Evolutionary conservation across 1,140 invertebrate species (phyloP), one percentile per base, ranked within the genome.

Genomic region (Zaprionus davidi): DNA sequence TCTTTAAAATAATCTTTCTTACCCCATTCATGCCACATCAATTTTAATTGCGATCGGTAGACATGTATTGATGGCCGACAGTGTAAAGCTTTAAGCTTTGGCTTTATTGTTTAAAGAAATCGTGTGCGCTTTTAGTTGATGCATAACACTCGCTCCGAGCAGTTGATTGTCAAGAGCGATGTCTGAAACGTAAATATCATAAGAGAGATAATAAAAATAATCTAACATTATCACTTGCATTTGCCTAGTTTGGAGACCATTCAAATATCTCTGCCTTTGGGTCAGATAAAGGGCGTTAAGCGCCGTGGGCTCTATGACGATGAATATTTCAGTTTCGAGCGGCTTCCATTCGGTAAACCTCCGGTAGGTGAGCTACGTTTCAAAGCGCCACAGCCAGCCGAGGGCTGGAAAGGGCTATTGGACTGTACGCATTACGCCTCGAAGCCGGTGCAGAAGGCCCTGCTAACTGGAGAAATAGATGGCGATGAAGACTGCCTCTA

Each of bases 301-400:
- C 73, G 82, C 12, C 62, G 28, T 1, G 81, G 71, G 0, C 51
- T 83, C 6, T 90, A 90, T 28, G 92, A 91, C 17, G 77, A 83
- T 12, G 53, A 71, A 1, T 94, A 92, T 69, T 92, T 79, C 38
- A 93, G 92, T 53, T 95, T 94, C 74, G 93, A 94, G 76, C 94
- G 95, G 3, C 95, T 97, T 78, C 96, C 96, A 0, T 97, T 94
- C 90, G 96, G 95, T 1, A 94, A 95, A 81, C 96, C 96, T 2
- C 96, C 96, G 2, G n/a, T 96, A 17, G 95, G 94, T 15, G 81
- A 94, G 0, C 82, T 96, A 5, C 94, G 96, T 75, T 96, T 96
- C 86, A 94, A 94, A 90, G 78, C 85, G 1, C 91, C 90, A 1
- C 71, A 76, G 31, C 86, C 90, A 0, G 68, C 71, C 1, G 78